Evolutionary conservation across 2,888 invertebrate species (phyloP).

Genomic region (Liposcelis brunnea): DNA sequence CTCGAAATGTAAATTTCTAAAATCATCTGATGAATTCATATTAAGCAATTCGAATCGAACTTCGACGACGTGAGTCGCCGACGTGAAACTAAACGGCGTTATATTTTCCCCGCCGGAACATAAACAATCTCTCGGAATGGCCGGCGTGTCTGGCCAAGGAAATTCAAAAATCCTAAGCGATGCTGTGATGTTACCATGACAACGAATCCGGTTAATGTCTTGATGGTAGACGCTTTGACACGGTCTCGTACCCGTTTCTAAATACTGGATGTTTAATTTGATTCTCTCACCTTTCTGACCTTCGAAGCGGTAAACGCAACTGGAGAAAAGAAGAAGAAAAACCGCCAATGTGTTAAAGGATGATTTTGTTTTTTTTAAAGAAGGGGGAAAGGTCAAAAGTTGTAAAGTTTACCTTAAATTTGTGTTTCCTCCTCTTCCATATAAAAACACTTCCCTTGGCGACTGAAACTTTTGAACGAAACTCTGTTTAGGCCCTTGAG

Average conservation of each 20-base stretch:
- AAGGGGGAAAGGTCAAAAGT: conserved; percentile 11
- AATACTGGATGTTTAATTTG: conserved; percentile 53
- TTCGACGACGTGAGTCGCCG: conserved; percentile 58
- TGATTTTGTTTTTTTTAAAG: conserved; percentile 1
- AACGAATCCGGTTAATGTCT: conserved; percentile 50
- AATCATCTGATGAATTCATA: conserved; percentile 76
- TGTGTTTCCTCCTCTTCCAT: conserved; percentile 65
- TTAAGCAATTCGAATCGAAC: conserved; percentile 63
- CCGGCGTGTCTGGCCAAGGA: conserved; percentile 52
- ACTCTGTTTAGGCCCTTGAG: conserved; percentile 25
- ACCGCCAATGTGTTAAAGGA: neutral
- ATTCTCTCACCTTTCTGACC: conserved; percentile 67
- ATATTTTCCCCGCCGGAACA: conserved; percentile 38
- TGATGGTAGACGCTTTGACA: conserved; percentile 42
- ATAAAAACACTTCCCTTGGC: conserved; percentile 67
- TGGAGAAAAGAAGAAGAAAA: conserved; percentile 25
- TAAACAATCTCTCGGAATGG: conserved; percentile 60
- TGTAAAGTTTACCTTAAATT: conserved; percentile 48
- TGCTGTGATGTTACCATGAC: conserved; percentile 51
- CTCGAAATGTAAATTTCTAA: conserved; percentile 67
- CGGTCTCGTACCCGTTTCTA: conserved; percentile 40
- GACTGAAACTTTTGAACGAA: conserved; percentile 63
- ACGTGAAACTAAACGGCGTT: conserved; percentile 40
- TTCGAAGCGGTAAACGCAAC: conserved; percentile 76
- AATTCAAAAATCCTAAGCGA: conserved; percentile 56